Percentiles rank a stretch among this genome's conserved stretches.
Evolutionary conservation across 2,888 invertebrate genomes (phyloP).

Genomic region (Alloplasta piceator): DNA sequence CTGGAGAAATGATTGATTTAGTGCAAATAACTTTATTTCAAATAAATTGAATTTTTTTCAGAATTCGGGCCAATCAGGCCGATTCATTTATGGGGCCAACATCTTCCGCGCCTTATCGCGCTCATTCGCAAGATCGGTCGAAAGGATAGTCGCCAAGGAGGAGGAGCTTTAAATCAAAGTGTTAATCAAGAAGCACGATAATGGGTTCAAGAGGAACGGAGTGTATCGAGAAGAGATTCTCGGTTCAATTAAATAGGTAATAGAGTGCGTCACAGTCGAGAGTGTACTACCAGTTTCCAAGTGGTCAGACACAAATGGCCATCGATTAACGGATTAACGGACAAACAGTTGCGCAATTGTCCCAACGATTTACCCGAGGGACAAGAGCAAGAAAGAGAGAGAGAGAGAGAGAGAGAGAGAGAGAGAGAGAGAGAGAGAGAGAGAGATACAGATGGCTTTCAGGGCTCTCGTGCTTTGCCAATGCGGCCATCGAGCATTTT

Average conservation of each 20-base stretch:
- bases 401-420: slow-evolving; percentile 35
- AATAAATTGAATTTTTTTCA: too few species aligned
- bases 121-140: not conserved
- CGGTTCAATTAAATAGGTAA: slow-evolving; percentile 58
- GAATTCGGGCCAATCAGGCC: too few species aligned
- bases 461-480: slow-evolving; percentile 29
- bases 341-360: slow-evolving; percentile 55
- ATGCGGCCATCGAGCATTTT: slow-evolving; percentile 45
- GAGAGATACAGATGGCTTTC: slow-evolving; percentile 13
- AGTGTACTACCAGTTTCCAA: slow-evolving; percentile 26
- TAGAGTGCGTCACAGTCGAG: slow-evolving; percentile 36
- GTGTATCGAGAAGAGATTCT: slow-evolving; percentile 33
- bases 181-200: slow-evolving; percentile 21
- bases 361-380: slow-evolving; percentile 49
- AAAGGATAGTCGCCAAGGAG: not conserved
- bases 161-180: not conserved
- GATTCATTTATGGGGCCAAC: too few species aligned
- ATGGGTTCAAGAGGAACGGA: not conserved
- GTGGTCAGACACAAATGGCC: slow-evolving; percentile 61
- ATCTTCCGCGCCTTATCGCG: not conserved
- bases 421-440: slow-evolving; percentile 33
- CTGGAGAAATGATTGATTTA: too few species aligned
- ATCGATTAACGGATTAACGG: slow-evolving; percentile 65
- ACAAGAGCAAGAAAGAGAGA: slow-evolving; percentile 10
- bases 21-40: too few species aligned